Evolutionary conservation across 2,797 vertebrate genomes (phyloP).

Genomic region (Spinibarbus caldwelli): DNA sequence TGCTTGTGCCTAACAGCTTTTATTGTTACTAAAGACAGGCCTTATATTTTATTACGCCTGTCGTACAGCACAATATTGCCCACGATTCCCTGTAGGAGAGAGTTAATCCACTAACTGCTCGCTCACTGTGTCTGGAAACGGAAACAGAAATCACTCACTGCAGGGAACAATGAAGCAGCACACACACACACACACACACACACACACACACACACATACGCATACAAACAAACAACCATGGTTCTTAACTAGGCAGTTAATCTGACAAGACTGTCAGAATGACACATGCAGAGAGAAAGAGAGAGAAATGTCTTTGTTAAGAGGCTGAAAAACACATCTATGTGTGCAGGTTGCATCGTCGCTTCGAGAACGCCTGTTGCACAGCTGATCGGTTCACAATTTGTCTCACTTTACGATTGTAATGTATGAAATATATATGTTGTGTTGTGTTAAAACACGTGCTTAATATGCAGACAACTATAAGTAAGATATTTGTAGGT

Average conservation of each 20-base stretch:
- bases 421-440: background rate
- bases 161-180: background rate
- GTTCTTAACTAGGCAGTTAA: conserved; percentile 52
- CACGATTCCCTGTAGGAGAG: conserved; percentile 32
- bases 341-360: background rate
- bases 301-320: conserved; percentile 44
- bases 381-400: background rate
- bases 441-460: background rate
- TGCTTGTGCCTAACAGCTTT: conserved; percentile 33
- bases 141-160: conserved; percentile 40
- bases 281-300: conserved; percentile 40
- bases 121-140: conserved; percentile 30
- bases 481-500: background rate
- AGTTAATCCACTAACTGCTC: conserved; percentile 42
- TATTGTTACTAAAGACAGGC: conserved; percentile 40
- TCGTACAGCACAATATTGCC: conserved; percentile 23
- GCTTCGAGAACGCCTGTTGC: too few species aligned
- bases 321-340: conserved; percentile 17
- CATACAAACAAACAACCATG: conserved; percentile 9
- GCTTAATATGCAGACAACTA: background rate
- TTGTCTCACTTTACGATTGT: conserved; percentile 10
- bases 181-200: too few species aligned
- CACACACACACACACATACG: background rate
- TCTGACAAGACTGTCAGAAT: conserved; percentile 51
- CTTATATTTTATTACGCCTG: conserved; percentile 37